phyloP scores from a whole-genome alignment of 1,140 invertebrate species.

The Anastrepha ludens region DNA sequence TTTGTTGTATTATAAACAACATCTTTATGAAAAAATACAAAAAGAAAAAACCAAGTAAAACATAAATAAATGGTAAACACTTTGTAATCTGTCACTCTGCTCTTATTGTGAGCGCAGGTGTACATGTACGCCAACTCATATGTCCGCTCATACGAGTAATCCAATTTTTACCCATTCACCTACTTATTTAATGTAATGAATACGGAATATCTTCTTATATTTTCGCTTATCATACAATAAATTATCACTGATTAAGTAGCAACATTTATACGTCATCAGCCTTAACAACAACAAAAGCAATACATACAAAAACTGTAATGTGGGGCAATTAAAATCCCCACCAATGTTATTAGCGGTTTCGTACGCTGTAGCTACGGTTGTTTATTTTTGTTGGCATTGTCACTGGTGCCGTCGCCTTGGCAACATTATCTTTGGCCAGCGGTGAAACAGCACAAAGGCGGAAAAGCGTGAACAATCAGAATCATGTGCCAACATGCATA shows the following conservation, averaged over 20 bases:
- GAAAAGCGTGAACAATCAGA: slow-evolving; percentile 10
- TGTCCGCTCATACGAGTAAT: no score
- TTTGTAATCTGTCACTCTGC: no score
- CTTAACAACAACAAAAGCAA: slow-evolving; percentile 6
- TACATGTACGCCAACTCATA: no score
- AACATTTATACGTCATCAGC: slow-evolving; percentile 3
- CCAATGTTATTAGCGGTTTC: slow-evolving; percentile 1
- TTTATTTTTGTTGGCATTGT: not conserved
- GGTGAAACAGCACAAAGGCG: not conserved
- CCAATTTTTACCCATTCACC: no score
- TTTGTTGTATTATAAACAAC: no score
- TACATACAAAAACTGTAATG: not conserved
- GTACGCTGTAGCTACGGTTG: not conserved
- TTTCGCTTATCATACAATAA: slow-evolving; percentile 4
- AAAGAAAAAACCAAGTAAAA: no score
- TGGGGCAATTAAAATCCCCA: slow-evolving; percentile 18
- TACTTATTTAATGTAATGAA: not conserved
- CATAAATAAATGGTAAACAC: no score
- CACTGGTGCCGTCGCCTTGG: not conserved
- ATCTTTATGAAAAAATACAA: no score
- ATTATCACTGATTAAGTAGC: slow-evolving; percentile 5
- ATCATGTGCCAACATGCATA: not conserved
- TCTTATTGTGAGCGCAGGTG: no score
- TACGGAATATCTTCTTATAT: not conserved
- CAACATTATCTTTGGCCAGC: not conserved